A percentile compares a stretch with the other conserved stretches of the same genome.
These are phyloP conservation scores for Quadroppia sp. DNA, from an alignment of 2,888 invertebrate species.

Conservation along the genomic window DNA sequence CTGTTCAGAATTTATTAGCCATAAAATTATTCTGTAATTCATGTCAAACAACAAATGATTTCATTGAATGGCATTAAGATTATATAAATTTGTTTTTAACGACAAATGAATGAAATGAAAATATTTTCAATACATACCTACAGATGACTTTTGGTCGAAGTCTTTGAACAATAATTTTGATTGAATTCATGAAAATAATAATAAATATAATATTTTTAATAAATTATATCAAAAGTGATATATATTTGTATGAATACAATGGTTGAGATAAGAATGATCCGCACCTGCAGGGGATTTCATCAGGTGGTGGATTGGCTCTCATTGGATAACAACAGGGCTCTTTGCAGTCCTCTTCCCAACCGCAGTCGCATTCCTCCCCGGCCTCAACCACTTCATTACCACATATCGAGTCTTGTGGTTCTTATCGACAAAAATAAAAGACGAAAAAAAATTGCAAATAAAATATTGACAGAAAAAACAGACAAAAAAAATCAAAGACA, in stretches of 20 bases:
- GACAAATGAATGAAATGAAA: too few relatives aligned
- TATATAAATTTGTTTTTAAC: too few relatives aligned
- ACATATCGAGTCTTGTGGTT: conserved; percentile 96
- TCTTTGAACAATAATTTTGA: not conserved
- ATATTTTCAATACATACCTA: conserved; percentile 66
- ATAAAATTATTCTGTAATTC: too few relatives aligned
- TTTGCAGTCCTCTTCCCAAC: conserved; percentile 82
- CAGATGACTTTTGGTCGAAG: conserved; percentile 67
- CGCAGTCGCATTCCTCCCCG: conserved; percentile 97
- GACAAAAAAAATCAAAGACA: too few relatives aligned
- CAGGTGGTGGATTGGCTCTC: conserved; percentile 68
- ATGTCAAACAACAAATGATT: too few relatives aligned
- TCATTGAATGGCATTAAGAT: too few relatives aligned
- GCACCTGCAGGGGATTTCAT: conserved; percentile 74
- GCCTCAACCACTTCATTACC: conserved; percentile 98
- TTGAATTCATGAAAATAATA: not conserved
- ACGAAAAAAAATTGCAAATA: too few relatives aligned
- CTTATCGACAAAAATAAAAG: too few relatives aligned
- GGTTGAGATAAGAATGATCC: not conserved
- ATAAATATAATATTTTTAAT: not conserved
- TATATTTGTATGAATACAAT: not conserved
- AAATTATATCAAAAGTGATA: not conserved
- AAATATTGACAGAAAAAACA: too few relatives aligned
- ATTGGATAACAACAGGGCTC: conserved; percentile 90
- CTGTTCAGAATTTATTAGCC: too few relatives aligned